Conservation (phyloP, 2,113 vertebrate species). For the Pelobates fuscus region DNA sequence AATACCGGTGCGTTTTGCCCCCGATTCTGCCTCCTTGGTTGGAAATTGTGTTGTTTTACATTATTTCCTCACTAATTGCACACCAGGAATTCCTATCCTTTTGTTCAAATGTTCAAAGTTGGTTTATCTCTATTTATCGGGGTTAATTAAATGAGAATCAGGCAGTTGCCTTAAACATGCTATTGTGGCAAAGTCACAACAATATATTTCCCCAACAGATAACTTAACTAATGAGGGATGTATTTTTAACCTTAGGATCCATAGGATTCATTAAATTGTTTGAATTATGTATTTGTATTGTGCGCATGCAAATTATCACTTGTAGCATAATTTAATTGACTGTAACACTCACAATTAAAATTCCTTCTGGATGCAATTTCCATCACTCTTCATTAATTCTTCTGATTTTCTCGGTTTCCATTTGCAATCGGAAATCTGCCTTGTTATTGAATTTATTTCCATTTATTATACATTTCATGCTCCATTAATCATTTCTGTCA, state of each 20-base stretch:
- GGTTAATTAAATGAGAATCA: neutral
- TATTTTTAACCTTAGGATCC: slow-evolving; percentile 7
- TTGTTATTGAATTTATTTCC: neutral
- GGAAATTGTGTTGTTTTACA: no score
- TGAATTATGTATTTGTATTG: neutral
- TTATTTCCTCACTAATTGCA: no score
- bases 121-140: neutral
- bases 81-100: neutral
- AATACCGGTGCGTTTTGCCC: no score
- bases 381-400: slow-evolving; percentile 28
- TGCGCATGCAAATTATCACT: slow-evolving; percentile 23
- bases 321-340: slow-evolving; percentile 33
- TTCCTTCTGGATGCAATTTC: slow-evolving; percentile 8
- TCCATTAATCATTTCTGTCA: neutral
- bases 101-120: neutral
- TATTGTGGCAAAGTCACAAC: slow-evolving; percentile 4
- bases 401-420: neutral
- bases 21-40: no score
- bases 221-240: neutral
- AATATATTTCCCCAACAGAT: neutral
- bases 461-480: neutral
- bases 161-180: neutral
- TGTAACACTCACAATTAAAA: slow-evolving; percentile 24
- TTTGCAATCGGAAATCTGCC: no score
- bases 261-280: neutral